Conservation (phyloP, 2,797 vertebrate species). For the Acipenser transmontanus region DNA sequence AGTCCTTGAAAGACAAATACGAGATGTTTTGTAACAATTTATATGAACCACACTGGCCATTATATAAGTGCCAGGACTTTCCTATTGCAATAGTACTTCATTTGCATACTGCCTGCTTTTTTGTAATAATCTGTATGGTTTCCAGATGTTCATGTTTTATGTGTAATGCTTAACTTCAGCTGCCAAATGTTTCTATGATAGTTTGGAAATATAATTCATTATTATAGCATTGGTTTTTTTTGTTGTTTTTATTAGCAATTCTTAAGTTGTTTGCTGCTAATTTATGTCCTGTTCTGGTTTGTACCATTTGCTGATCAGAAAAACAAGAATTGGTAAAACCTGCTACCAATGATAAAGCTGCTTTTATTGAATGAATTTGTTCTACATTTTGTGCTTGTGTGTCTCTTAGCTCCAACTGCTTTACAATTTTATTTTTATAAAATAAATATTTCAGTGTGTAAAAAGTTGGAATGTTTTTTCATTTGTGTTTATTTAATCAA, state of each 20-base stretch:
- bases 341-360: constrained; percentile 36
- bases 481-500: not conserved
- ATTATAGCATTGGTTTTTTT: too few relatives aligned
- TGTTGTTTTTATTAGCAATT: not conserved
- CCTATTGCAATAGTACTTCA: too few relatives aligned
- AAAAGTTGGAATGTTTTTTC: constrained; percentile 9
- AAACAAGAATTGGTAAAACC: constrained; percentile 20
- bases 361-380: constrained; percentile 23
- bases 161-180: too few relatives aligned
- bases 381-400: constrained; percentile 30
- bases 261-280: constrained; percentile 45
- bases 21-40: too few relatives aligned
- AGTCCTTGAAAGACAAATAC: too few relatives aligned
- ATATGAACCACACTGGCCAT: too few relatives aligned
- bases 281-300: constrained; percentile 35
- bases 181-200: too few relatives aligned
- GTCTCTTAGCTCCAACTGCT: constrained; percentile 37
- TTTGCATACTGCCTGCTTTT: too few relatives aligned
- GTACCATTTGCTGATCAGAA: constrained; percentile 22
- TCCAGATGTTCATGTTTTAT: too few relatives aligned
- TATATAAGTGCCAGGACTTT: too few relatives aligned
- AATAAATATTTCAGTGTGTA: constrained; percentile 44
- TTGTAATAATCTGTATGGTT: too few relatives aligned
- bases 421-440: constrained; percentile 42
- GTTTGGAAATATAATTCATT: too few relatives aligned